Base-by-base conservation (phyloP, 1,140 invertebrate genomes). In the Hermatobates lingyangjiaoensis region DNA sequence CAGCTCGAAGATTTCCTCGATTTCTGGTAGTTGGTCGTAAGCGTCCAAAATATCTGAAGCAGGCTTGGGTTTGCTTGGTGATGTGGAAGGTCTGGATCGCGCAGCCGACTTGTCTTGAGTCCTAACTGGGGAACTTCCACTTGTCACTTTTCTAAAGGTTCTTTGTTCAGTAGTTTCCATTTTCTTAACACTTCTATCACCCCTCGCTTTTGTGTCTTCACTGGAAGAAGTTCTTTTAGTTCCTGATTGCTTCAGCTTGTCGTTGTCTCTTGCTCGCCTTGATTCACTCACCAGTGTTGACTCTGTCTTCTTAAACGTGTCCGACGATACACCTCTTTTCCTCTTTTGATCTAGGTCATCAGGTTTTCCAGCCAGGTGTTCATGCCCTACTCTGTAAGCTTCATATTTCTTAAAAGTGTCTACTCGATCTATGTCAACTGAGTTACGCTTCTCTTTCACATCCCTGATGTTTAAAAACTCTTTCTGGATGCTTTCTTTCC, bases 1-100 rank as follows among this genome's bases (percentile, higher is more conserved):
- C 50, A 83, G 58, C 56, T 82, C 79, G 54, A 74, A 78, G 52
- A 83, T 80, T 53, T 79, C 74, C 61, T 83, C 80, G 51, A 83
- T 75, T 51, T 75, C 68, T 21, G 65, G 65, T 53, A 67, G 64
- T 48, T 71, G 67, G 34, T 52, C 54, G 27, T 52, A 51, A 18
- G 39, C 44, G 21, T 42, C 54, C 14, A 46, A 27, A 25, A 27
- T 26, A 23, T 27, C 25, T 34, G 21, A 27, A 23, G 45, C 38
- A 28, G 15, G 53, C 26, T 27, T 24, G 21, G 23, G 53, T 42
- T 7, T 60, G 56, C 52, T 66, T 63, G 45, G 70, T 68, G 48
- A 15, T 10, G 38, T n/a, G 3, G 67, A 68, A 53, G 70, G n/a
- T n/a, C n/a, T n/a, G n/a, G n/a, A n/a, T n/a, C n/a, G n/a, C n/a